These are phyloP conservation scores for Tetragonisca angustula DNA, from an alignment of 2,888 invertebrate genomes.

Conservation along the genomic window DNA sequence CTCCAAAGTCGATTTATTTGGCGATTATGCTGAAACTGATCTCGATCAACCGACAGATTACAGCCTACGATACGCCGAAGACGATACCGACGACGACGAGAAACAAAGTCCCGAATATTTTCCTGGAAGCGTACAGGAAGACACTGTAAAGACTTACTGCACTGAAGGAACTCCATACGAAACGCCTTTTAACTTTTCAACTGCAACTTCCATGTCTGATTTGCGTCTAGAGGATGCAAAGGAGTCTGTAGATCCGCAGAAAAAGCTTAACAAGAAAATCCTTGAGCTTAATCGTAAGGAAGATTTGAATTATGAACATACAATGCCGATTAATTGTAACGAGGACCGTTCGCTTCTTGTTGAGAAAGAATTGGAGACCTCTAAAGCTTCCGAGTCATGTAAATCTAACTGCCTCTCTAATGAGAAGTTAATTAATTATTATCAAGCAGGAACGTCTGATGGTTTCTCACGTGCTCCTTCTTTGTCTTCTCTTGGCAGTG, in stretches of 20 bases:
- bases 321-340: conserved; percentile 41
- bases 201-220: conserved; percentile 95
- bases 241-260: conserved; percentile 72
- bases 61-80: conserved; percentile 94
- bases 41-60: conserved; percentile 97
- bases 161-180: conserved; percentile 96
- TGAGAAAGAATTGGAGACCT: conserved; percentile 66
- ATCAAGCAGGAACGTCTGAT: conserved; percentile 94
- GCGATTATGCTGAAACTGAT: conserved; percentile 95
- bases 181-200: conserved; percentile 90
- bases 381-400: conserved; percentile 66
- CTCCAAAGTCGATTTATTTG: conserved; percentile 80
- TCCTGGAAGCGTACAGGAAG: conserved; percentile 85
- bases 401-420: conserved; percentile 90
- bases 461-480: conserved; percentile 89
- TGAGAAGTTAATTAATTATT: conserved; percentile 93
- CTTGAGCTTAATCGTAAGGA: conserved; percentile 62
- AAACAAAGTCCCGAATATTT: conserved; percentile 78
- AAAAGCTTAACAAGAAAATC: conserved; percentile 66
- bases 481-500: conserved; percentile 84
- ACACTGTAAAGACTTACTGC: conserved; percentile 95
- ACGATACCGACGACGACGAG: conserved; percentile 88
- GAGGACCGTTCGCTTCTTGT: conserved; percentile 50
- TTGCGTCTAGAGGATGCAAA: conserved; percentile 86
- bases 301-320: conserved; percentile 36